Evolutionary conservation across 2,113 vertebrate species (phyloP).

Genomic region (Oenanthe oenanthe): DNA sequence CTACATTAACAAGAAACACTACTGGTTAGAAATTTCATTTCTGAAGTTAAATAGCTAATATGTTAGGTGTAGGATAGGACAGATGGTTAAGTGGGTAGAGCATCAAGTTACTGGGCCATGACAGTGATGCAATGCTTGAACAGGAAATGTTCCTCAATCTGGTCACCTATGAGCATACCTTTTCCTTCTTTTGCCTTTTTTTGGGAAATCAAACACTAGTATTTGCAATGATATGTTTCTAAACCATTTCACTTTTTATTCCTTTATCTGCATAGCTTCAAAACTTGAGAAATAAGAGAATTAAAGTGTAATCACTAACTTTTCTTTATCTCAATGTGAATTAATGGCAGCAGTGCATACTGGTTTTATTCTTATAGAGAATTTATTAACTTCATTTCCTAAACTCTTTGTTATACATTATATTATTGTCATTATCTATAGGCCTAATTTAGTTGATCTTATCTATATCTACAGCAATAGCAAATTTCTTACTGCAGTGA

Average conservation of each 20-base stretch:
- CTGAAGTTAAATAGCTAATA: background rate
- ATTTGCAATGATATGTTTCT: background rate
- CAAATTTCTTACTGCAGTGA: background rate
- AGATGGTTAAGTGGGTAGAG: conserved; percentile 46
- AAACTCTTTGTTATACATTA: background rate
- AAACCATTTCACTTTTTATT: background rate
- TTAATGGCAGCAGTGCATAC: background rate
- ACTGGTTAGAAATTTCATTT: conserved; percentile 2
- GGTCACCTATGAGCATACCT: background rate
- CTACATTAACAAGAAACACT: conserved; percentile 14
- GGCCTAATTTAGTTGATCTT: background rate
- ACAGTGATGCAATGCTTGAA: background rate
- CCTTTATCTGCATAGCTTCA: background rate
- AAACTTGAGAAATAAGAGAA: background rate
- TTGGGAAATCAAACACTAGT: background rate
- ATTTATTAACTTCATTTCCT: background rate
- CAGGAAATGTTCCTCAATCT: background rate
- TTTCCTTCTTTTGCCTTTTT: background rate
- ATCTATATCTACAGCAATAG: background rate
- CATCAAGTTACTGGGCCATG: conserved; percentile 8
- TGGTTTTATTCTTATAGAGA: background rate
- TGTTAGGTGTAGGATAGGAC: background rate
- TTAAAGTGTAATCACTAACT: background rate
- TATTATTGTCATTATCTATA: background rate
- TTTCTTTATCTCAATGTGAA: background rate